Conservation (phyloP, 2,888 invertebrate species). For the Pelosia muscerda region DNA sequence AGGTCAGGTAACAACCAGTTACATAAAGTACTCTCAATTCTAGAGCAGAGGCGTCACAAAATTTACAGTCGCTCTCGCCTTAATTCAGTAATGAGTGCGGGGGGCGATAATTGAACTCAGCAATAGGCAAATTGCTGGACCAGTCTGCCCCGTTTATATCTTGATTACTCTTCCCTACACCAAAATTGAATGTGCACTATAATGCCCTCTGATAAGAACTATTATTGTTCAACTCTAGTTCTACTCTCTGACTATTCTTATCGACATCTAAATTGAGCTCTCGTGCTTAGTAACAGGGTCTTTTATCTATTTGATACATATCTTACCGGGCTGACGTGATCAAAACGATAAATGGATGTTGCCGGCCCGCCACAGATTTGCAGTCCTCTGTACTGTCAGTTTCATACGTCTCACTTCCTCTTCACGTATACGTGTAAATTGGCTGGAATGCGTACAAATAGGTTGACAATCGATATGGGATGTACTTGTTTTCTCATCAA, state of each 20-base stretch:
- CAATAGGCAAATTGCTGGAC: conserved; percentile 85
- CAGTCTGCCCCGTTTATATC: conserved; percentile 69
- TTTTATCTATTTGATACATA: conserved; percentile 55
- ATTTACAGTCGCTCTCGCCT: conserved; percentile 80
- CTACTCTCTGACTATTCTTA: conserved; percentile 56
- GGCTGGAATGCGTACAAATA: conserved; percentile 67
- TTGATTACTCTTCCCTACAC: conserved; percentile 51
- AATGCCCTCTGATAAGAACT: conserved; percentile 52
- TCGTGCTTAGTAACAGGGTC: conserved; percentile 65
- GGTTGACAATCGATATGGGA: conserved; percentile 41
- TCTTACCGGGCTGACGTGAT: conserved; percentile 63
- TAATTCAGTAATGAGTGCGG: conserved; percentile 86
- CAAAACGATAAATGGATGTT: conserved; percentile 68
- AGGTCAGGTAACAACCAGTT: conserved; percentile 67
- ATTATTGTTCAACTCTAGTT: conserved; percentile 49
- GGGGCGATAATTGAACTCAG: conserved; percentile 85
- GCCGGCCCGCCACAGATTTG: conserved; percentile 76
- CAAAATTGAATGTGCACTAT: conserved; percentile 58
- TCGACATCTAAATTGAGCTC: conserved; percentile 71
- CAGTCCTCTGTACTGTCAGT: conserved; percentile 74
- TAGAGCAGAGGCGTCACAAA: conserved; percentile 79
- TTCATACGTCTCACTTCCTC: conserved; percentile 72
- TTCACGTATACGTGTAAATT: conserved; percentile 62
- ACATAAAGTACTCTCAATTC: conserved; percentile 69
- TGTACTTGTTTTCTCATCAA: conserved; percentile 6